Percentiles rank a stretch among this genome's conserved stretches.
Conservation (phyloP, 2,888 invertebrate species). For the Aplocera efformata region DNA sequence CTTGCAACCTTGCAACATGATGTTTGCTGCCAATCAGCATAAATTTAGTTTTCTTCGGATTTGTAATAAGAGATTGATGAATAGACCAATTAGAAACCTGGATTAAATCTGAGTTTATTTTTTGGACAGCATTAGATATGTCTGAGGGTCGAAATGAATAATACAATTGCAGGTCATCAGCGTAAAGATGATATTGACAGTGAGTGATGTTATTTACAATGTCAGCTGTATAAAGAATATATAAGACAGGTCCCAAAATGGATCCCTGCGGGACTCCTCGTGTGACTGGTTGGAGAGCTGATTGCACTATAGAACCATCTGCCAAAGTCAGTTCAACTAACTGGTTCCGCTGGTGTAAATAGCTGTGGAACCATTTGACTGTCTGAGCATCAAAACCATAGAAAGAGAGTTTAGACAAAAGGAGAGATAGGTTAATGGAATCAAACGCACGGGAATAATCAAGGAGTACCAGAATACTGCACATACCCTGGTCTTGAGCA, state of each 20-base stretch:
- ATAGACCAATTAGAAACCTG: background rate
- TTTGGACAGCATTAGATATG: background rate
- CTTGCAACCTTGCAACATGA: background rate
- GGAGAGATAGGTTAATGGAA: no score
- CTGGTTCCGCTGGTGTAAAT: no score
- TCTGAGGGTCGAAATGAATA: background rate
- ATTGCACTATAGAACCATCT: background rate
- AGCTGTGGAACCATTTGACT: no score
- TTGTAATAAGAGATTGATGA: background rate
- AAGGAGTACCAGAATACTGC: background rate
- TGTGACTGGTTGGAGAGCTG: background rate
- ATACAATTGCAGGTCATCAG: no score
- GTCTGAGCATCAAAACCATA: no score
- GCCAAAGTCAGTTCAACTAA: background rate
- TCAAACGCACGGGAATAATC: conserved; percentile 8
- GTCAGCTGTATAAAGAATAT: no score
- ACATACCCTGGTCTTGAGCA: background rate
- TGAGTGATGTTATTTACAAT: no score
- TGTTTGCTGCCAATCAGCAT: background rate
- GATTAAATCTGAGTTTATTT: background rate
- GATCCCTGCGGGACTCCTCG: background rate
- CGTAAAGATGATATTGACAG: no score
- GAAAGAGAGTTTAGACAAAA: no score
- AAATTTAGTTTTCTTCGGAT: background rate
- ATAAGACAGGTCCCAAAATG: background rate